Evolutionary conservation across 2,888 invertebrate species (phyloP).

Genomic region (Pammene aurita): DNA sequence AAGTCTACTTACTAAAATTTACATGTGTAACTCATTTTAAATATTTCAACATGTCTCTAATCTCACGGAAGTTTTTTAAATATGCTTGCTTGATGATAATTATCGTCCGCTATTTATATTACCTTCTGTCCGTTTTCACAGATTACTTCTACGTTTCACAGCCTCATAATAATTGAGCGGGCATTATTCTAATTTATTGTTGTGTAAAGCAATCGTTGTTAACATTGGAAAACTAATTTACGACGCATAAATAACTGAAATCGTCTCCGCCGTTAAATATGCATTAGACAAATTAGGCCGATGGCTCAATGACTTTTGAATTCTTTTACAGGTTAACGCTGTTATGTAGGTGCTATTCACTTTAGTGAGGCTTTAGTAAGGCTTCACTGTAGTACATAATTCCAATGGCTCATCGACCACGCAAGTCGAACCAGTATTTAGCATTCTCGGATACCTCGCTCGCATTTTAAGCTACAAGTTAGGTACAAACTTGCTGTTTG

Average conservation of each 20-base stretch:
- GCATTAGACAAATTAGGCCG: slow-evolving; percentile 43
- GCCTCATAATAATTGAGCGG: slow-evolving; percentile 11
- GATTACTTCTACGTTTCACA: slow-evolving; percentile 1
- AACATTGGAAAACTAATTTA: slow-evolving; percentile 24
- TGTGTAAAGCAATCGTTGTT: slow-evolving; percentile 21
- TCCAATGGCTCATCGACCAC: neutral
- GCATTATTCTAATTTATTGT: slow-evolving; percentile 31
- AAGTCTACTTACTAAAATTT: no score
- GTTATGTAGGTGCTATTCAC: slow-evolving; percentile 19
- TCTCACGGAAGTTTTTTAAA: no score
- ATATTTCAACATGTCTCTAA: no score
- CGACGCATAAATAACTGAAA: slow-evolving; percentile 38
- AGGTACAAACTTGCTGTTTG: no score
- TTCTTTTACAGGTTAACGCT: slow-evolving; percentile 19
- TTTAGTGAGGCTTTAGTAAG: slow-evolving; percentile 9
- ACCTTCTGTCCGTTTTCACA: slow-evolving; percentile 15
- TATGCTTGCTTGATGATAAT: no score
- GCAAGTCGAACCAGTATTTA: neutral
- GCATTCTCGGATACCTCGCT: neutral
- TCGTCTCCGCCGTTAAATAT: slow-evolving; percentile 42
- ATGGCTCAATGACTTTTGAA: slow-evolving; percentile 19
- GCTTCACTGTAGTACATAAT: slow-evolving; percentile 4
- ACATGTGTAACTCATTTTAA: no score
- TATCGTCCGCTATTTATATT: no score
- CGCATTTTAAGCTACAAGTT: no score